Evolutionary conservation across 2,888 invertebrate species (phyloP).

Genomic region (Lamproptera curius): DNA sequence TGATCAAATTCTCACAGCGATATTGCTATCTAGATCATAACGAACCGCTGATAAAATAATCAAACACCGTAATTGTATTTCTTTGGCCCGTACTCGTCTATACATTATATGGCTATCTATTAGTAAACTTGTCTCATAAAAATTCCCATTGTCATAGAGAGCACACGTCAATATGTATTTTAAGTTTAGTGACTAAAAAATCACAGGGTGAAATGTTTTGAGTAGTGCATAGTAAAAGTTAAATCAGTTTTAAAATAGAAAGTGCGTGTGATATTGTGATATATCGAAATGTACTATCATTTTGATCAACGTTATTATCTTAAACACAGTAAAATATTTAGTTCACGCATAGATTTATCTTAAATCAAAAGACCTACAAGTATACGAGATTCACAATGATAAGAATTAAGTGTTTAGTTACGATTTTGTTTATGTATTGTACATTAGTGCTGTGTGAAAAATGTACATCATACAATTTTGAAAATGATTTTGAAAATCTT

Average conservation of each 20-base stretch:
- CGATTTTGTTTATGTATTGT: constrained; percentile 22
- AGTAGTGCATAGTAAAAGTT: constrained; percentile 5
- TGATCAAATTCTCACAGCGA: constrained; percentile 20
- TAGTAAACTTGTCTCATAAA: constrained; percentile 6
- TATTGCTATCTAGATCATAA: constrained; percentile 18
- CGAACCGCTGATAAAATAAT: constrained; percentile 20
- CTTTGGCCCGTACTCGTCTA: constrained; percentile 10
- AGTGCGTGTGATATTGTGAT: constrained; percentile 12
- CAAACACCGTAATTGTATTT: constrained; percentile 9
- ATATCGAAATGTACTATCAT: constrained; percentile 12
- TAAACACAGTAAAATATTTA: constrained; percentile 4
- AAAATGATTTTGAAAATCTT: constrained; percentile 33
- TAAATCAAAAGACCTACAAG: constrained; percentile 28
- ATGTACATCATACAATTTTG: constrained; percentile 45
- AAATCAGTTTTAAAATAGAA: constrained; percentile 1
- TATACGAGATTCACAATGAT: constrained; percentile 22
- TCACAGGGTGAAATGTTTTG: neutral
- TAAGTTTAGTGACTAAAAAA: neutral
- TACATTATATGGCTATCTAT: constrained; percentile 13
- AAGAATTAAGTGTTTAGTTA: constrained; percentile 17
- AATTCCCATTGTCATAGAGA: constrained; percentile 4
- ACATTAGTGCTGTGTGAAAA: constrained; percentile 33
- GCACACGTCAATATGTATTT: constrained; percentile 1
- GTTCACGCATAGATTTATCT: constrained; percentile 26
- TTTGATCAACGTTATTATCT: constrained; percentile 8